Evolutionary conservation across 1,140 invertebrate genomes (phyloP).

Genomic region (Apis laboriosa): DNA sequence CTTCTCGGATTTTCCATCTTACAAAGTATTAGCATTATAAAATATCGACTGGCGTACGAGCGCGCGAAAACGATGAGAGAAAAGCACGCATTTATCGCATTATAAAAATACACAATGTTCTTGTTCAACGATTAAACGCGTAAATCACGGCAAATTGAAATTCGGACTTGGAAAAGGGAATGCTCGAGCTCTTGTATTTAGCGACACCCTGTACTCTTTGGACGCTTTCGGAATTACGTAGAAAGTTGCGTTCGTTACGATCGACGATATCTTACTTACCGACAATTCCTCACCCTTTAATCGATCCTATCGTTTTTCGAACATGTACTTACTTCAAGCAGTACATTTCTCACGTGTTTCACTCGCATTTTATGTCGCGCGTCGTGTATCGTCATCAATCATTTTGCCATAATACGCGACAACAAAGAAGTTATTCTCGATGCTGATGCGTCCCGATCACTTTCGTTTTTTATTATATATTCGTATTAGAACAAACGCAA

Average conservation of each 20-base stretch:
- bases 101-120: slow-evolving; percentile 49
- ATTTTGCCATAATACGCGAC: not conserved
- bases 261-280: not conserved
- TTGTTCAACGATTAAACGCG: slow-evolving; percentile 31
- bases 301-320: too few species aligned
- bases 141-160: slow-evolving; percentile 13
- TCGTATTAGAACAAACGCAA: not conserved
- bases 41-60: slow-evolving; percentile 40
- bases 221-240: slow-evolving; percentile 36
- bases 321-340: too few species aligned
- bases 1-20: not conserved
- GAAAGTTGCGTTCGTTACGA: slow-evolving; percentile 22
- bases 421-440: not conserved
- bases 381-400: not conserved
- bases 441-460: not conserved
- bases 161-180: slow-evolving; percentile 24
- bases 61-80: slow-evolving; percentile 36
- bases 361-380: not conserved
- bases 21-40: slow-evolving; percentile 41
- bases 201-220: slow-evolving; percentile 40
- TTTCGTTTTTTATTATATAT: not conserved
- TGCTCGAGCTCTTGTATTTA: not conserved
- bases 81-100: slow-evolving; percentile 23
- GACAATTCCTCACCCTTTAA: too few species aligned
- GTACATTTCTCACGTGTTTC: too few species aligned